Base-by-base conservation (phyloP, 2,113 vertebrate genomes). In the Paralichthys olivaceus region DNA sequence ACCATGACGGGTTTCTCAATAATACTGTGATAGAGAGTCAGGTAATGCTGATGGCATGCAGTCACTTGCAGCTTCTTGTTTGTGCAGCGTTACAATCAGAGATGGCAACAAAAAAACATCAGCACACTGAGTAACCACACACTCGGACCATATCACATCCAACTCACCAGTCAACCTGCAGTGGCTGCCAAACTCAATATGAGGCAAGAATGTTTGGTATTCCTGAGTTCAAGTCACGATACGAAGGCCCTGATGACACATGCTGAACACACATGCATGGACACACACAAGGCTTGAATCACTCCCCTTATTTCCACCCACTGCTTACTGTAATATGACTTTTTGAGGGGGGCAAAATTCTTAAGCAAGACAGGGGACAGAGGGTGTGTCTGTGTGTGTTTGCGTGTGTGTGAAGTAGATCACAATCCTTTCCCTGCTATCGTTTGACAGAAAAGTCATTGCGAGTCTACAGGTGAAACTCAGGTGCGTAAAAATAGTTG, bases 191-290 rank as follows among this genome's bases (percentile, higher is more conserved):
- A 54, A 71, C 79, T 60, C 79, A 59, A 45, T 55, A 76, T 43
- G 37, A 72, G 78, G 25, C 51, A 81, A 65, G 82, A 89, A 90
- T 86, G 77, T 81, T 89, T 77, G 80, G 86, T 57, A 87, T 90
- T 85, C 75, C 60, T 70, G 62, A 40, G 67, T 69, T 87, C 86
- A 87, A 79, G 79, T 80, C 77, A 85, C 66, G 80, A 90, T 87
- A 77, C 55, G 86, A 90, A 71, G 75, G 45, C 47, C 53, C 40
- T 2, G 67, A 88, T 93, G 87, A 91, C 87, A 91, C 90, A 91
- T 65, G 61, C 55, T 71, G 83, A 85, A 61, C 51, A 69, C 75
- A 63, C 72, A 66, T 64, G 6, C 55, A 56, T 32, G 61, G 22
- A 54, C 75, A 75, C 72, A 40, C 59, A 63, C 70, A 64, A 89